Base-by-base conservation (phyloP, 2,888 invertebrate genomes). In the Allacma fusca region DNA sequence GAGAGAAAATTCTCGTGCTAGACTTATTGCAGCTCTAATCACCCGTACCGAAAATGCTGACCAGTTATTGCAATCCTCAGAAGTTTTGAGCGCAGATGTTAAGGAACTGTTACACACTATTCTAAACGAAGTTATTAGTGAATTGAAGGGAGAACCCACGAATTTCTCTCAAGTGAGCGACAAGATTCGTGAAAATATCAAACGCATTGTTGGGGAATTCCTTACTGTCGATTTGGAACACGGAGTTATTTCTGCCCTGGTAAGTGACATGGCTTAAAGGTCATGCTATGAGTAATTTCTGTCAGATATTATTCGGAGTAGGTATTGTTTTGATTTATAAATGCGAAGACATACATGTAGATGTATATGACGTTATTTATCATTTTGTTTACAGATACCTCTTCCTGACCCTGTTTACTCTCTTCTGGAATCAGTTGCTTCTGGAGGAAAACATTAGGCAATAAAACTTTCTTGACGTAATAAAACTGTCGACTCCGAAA, bases 141-240 rank as follows among this genome's bases (percentile, higher is more conserved):
- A 34, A 21, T 40, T 76, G 34, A 69, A 62, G 28, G 76, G 77
- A 26, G 64, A 77, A 12, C 29, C 24, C 0, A 1, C 28, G 1
- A 90, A 94, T 84, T 92, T 93, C 83, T 85, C 88, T 1, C 88
- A 88, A 23, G 88, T 94, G 5, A 89, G 89, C 84, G 87, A 88
- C 71, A 89, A 90, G 75, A 86, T 90, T 4, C 82, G 90, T 0
- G 87, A 88, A 16, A 91, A 91, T 0, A 71, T 91, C n/a, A 88
- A 89, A 2, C 21, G 86, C 87, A 78, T 87, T 88, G 69, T 76
- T 89, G 23, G 87, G 89, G 76, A 85, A 40, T 29, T 83, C 43
- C 80, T 83, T 62, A 79, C 81, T 16, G 59, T 83, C 40, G 85
- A 86, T 16, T 68, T 86, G 24, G 86, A 87, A 74, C 87, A 87